phyloP scores from a whole-genome alignment of 2,888 invertebrate genomes.

The Lochmaea crataegi region DNA sequence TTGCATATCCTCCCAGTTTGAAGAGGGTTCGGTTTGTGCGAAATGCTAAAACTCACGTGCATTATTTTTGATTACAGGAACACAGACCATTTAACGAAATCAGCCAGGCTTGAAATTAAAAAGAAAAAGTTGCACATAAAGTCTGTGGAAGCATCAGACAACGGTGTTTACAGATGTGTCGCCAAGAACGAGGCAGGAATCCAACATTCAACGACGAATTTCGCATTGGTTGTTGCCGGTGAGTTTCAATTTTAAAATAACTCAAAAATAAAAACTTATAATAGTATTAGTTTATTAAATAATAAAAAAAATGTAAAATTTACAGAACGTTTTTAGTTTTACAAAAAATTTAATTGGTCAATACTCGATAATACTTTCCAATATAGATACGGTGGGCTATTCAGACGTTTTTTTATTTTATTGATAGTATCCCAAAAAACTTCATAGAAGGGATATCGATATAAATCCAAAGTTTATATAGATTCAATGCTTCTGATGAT shows the following conservation, averaged over 20 bases:
- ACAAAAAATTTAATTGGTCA: too few relatives aligned
- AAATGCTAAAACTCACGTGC: constrained; percentile 29
- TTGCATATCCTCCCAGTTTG: constrained; percentile 11
- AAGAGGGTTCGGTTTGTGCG: background rate
- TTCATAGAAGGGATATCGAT: too few relatives aligned
- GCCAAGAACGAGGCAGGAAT: constrained; percentile 77
- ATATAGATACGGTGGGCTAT: too few relatives aligned
- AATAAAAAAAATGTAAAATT: too few relatives aligned
- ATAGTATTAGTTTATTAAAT: too few relatives aligned
- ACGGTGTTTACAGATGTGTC: constrained; percentile 80
- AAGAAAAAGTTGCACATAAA: constrained; percentile 72
- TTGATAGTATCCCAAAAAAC: too few relatives aligned
- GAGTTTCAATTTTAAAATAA: constrained; percentile 16
- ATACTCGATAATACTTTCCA: too few relatives aligned
- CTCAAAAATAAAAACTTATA: background rate
- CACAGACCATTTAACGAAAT: constrained; percentile 71
- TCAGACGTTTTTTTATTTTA: too few relatives aligned
- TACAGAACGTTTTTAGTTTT: too few relatives aligned
- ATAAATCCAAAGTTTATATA: too few relatives aligned
- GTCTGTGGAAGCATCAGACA: constrained; percentile 70
- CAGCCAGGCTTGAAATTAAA: constrained; percentile 71
- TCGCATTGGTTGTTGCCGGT: constrained; percentile 69
- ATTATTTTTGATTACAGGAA: constrained; percentile 66
- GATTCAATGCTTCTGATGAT: too few relatives aligned
- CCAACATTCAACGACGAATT: constrained; percentile 67